These are phyloP conservation scores for Brachyptera putata DNA, from an alignment of 2,888 invertebrate genomes.

Conservation along the genomic window DNA sequence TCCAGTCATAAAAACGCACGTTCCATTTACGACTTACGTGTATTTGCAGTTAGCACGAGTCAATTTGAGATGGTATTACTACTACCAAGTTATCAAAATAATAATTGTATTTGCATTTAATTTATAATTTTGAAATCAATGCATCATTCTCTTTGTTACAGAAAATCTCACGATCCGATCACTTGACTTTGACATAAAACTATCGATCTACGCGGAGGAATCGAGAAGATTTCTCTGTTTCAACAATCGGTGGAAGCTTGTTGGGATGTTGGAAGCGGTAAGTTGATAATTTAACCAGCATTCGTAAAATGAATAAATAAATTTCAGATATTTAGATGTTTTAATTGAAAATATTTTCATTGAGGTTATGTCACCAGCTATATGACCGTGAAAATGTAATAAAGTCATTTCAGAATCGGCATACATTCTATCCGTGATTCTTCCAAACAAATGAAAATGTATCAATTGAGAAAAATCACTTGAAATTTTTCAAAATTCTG, in stretches of 20 bases:
- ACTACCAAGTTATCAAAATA: not conserved
- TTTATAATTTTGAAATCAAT: no score
- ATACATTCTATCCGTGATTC: no score
- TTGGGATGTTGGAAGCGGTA: constrained; percentile 69
- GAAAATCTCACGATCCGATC: constrained; percentile 65
- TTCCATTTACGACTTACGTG: not conserved
- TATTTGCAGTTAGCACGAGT: not conserved
- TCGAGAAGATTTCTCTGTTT: constrained; percentile 72
- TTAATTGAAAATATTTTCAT: no score
- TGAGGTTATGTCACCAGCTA: no score
- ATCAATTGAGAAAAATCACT: no score
- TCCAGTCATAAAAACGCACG: not conserved
- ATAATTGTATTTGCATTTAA: not conserved
- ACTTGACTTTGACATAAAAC: constrained; percentile 54
- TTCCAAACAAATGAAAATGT: no score
- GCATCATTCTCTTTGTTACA: constrained; percentile 44
- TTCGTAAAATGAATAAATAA: no score
- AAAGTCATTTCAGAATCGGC: no score
- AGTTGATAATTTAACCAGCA: no score
- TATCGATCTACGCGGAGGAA: constrained; percentile 66
- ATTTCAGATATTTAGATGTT: no score
- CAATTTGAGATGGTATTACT: not conserved
- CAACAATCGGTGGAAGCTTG: constrained; percentile 66
- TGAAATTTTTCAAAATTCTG: no score
- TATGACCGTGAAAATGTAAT: no score